Percentiles rank a stretch among this genome's conserved stretches.
Conservation (phyloP, 2,113 vertebrate genomes). For the Murina feae region DNA sequence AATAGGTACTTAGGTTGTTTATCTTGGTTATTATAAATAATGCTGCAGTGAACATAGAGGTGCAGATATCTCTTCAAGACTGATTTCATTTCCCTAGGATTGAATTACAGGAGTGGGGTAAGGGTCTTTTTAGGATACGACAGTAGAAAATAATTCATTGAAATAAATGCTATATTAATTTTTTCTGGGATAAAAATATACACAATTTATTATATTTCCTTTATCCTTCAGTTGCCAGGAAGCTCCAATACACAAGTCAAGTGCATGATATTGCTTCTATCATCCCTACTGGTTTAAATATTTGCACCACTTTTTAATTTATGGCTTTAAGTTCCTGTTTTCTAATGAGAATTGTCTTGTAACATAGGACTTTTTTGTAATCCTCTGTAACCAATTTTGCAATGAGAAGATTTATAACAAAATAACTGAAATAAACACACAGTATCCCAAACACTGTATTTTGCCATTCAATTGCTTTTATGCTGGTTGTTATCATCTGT, state of each 20-base stretch:
- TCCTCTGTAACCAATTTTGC: background rate
- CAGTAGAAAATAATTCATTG: background rate
- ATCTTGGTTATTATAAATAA: background rate
- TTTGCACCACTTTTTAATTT: slow-evolving; percentile 17
- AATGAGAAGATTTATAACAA: background rate
- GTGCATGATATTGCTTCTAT: background rate
- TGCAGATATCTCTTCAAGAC: background rate
- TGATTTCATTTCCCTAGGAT: background rate
- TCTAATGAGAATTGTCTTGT: slow-evolving; percentile 17
- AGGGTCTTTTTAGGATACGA: background rate
- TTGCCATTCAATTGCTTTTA: background rate
- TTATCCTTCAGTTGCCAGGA: background rate
- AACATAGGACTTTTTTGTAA: background rate
- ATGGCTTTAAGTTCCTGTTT: slow-evolving; percentile 14
- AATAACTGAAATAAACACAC: background rate
- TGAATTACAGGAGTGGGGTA: background rate
- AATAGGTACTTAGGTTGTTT: background rate
- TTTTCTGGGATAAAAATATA: background rate
- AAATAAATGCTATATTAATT: background rate
- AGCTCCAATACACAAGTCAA: background rate
- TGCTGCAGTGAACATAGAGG: background rate
- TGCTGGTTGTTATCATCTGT: background rate
- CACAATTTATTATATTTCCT: background rate
- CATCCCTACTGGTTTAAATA: background rate
- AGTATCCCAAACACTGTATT: background rate